Evolutionary conservation across 2,113 vertebrate genomes (phyloP).

Genomic region (Thinocorus orbignyianus): DNA sequence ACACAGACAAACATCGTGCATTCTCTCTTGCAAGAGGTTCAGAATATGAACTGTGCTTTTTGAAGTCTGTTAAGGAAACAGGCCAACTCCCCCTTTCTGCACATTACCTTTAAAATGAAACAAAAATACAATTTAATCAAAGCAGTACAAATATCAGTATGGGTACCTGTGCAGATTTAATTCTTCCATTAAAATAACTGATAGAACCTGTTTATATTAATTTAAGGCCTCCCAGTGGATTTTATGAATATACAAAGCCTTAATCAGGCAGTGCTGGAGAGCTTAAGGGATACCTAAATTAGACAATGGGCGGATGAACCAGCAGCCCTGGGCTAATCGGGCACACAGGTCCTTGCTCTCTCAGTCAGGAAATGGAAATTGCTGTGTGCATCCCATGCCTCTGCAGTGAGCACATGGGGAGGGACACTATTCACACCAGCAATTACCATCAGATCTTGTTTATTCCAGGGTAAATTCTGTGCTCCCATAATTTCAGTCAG

Average conservation of each 20-base stretch:
- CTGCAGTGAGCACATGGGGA: neutral
- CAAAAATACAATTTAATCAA: neutral
- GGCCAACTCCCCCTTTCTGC: neutral
- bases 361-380: neutral
- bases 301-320: neutral
- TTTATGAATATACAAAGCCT: neutral
- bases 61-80: neutral
- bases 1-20: neutral
- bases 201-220: neutral
- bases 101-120: neutral
- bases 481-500: neutral
- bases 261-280: neutral
- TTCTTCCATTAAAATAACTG: neutral
- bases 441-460: neutral
- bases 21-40: neutral
- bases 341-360: neutral
- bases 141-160: neutral
- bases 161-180: neutral
- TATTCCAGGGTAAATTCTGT: neutral
- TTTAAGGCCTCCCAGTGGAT: neutral
- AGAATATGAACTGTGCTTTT: neutral
- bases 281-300: neutral
- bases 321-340: neutral
- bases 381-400: neutral
- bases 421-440: neutral